Evolutionary conservation across 2,113 vertebrate species (phyloP).

Genomic region (Triplophysa rosa): DNA sequence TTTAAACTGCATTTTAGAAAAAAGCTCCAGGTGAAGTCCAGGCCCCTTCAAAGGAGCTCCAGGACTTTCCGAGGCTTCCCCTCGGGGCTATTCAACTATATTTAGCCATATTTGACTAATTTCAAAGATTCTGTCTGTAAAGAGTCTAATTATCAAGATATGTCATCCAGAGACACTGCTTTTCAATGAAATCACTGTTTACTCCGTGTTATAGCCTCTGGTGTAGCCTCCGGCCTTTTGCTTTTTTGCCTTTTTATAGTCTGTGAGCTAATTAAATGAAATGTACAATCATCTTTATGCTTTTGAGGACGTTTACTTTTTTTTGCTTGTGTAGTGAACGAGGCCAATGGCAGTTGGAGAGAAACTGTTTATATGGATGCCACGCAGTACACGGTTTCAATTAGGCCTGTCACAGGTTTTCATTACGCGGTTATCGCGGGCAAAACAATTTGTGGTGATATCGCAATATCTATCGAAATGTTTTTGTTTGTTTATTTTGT

Average conservation of each 20-base stretch:
- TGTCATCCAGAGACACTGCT: background rate
- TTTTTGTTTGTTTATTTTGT: no score
- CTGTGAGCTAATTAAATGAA: constrained; percentile 8
- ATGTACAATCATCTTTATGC: background rate
- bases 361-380: constrained; percentile 8
- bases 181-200: background rate
- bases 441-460: no score
- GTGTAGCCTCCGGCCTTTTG: background rate
- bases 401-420: constrained; percentile 37
- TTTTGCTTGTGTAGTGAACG: constrained; percentile 13
- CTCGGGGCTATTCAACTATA: constrained; percentile 30
- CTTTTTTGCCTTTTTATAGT: background rate
- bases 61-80: constrained; percentile 50
- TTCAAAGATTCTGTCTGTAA: constrained; percentile 24
- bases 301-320: background rate
- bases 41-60: constrained; percentile 40
- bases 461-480: no score
- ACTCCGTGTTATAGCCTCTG: background rate
- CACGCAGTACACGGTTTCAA: constrained; percentile 37
- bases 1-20: background rate
- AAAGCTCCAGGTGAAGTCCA: constrained; percentile 21
- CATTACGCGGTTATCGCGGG: no score
- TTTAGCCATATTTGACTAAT: constrained; percentile 41
- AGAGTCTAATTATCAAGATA: constrained; percentile 5
- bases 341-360: constrained; percentile 1